A percentile compares a stretch with the other conserved stretches of the same genome.
These are phyloP conservation scores for Crenuchus spilurus DNA, from an alignment of 2,797 vertebrate species.

Conservation along the genomic window DNA sequence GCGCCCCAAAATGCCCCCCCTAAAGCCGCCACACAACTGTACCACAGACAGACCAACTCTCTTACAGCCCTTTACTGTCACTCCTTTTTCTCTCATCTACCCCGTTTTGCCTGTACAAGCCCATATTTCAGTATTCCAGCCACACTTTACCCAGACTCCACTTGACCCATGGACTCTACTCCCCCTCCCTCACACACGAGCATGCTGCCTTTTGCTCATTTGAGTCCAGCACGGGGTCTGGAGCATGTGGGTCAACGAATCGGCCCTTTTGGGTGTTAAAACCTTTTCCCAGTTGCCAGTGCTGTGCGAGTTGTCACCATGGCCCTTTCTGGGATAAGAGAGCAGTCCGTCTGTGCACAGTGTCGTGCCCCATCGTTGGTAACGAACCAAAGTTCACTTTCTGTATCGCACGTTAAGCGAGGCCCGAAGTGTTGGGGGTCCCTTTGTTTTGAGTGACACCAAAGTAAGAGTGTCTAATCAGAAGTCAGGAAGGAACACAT, in stretches of 20 bases:
- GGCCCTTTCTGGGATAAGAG: neutral
- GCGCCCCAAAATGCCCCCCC: constrained; percentile 54
- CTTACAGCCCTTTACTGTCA: constrained; percentile 14
- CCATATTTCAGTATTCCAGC: neutral
- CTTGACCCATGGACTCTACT: neutral
- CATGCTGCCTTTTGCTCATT: constrained; percentile 60
- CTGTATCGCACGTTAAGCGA: neutral
- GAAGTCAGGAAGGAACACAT: constrained; percentile 2
- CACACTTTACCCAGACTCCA: neutral
- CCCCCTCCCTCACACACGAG: constrained; percentile 60
- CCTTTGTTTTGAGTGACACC: neutral
- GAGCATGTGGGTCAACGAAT: neutral
- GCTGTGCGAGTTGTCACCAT: neutral
- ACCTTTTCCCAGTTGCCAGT: neutral
- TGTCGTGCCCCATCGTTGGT: neutral
- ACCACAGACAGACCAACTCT: constrained; percentile 58
- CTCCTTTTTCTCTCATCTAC: neutral
- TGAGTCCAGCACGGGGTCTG: constrained; percentile 13
- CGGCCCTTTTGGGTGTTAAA: too few relatives aligned
- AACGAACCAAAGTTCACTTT: constrained; percentile 16
- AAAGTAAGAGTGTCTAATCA: neutral
- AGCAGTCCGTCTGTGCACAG: constrained; percentile 7
- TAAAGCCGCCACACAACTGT: neutral
- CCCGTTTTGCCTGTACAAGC: neutral
- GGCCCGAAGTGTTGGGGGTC: constrained; percentile 3